Percentiles rank a stretch among this genome's conserved stretches.
phyloP scores from a whole-genome alignment of 2,888 invertebrate genomes.

The Aproaerema taeniolella region DNA sequence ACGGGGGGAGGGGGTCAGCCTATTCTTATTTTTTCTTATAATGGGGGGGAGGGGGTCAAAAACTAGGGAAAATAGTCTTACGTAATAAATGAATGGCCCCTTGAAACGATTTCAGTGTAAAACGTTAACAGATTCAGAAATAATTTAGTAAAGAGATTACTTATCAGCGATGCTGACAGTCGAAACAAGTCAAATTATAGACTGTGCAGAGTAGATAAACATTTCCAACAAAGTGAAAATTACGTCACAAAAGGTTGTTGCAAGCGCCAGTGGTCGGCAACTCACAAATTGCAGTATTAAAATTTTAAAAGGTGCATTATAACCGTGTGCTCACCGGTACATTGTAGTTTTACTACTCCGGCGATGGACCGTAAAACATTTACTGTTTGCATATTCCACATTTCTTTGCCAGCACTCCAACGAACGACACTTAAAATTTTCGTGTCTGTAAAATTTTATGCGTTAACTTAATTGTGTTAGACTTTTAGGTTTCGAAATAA shows the following conservation, averaged over 20 bases:
- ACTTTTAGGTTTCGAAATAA: no score
- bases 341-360: constrained; percentile 45
- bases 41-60: no score
- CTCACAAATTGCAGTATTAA: constrained; percentile 55
- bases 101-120: no score
- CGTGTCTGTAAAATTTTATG: neutral
- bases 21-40: no score
- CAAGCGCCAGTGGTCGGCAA: constrained; percentile 14
- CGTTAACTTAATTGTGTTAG: no score
- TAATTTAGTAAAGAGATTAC: neutral
- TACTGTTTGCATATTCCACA: constrained; percentile 31
- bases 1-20: no score
- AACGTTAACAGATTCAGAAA: no score
- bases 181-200: constrained; percentile 15
- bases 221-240: constrained; percentile 3
- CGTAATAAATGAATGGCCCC: no score
- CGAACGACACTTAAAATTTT: neutral
- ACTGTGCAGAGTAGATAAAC: constrained; percentile 18
- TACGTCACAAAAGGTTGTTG: constrained; percentile 3
- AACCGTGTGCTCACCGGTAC: constrained; percentile 32
- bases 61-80: no score
- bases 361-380: constrained; percentile 45
- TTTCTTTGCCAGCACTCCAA: neutral
- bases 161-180: neutral
- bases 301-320: constrained; percentile 53